These are phyloP conservation scores for Ceratina calcarata DNA, from an alignment of 1,140 invertebrate species.

Conservation along the genomic window DNA sequence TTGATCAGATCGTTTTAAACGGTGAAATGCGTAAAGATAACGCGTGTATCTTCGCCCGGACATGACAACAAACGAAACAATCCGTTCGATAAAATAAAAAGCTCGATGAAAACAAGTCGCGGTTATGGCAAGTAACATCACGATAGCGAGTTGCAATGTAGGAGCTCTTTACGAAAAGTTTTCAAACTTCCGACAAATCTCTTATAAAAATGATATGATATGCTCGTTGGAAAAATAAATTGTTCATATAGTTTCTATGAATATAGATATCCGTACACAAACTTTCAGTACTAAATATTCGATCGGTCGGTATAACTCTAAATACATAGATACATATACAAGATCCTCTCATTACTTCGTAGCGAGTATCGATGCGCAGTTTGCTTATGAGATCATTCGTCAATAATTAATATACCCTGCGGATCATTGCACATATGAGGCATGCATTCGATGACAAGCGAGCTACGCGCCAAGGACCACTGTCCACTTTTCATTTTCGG, in stretches of 20 bases:
- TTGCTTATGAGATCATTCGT: constrained; percentile 53
- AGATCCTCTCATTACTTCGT: constrained; percentile 64
- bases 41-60: not conserved
- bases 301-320: constrained; percentile 67
- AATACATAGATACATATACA: constrained; percentile 69
- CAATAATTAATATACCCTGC: constrained; percentile 51
- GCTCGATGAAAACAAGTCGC: constrained; percentile 31
- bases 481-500: not conserved
- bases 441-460: constrained; percentile 16
- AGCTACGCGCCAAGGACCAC: not conserved
- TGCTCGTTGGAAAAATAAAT: constrained; percentile 81
- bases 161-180: constrained; percentile 50
- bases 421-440: constrained; percentile 61
- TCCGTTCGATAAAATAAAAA: not conserved
- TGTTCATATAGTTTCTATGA: constrained; percentile 77
- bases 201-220: constrained; percentile 82
- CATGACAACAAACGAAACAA: not conserved
- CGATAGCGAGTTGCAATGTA: constrained; percentile 45
- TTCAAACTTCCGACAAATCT: constrained; percentile 69
- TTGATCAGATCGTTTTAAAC: constrained; percentile 11
- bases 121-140: constrained; percentile 57
- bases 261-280: constrained; percentile 77
- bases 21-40: constrained; percentile 8
- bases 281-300: constrained; percentile 67
- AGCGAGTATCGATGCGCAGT: constrained; percentile 60